phyloP scores from a whole-genome alignment of 2,888 invertebrate genomes.

The Drosophila prostipennis region DNA sequence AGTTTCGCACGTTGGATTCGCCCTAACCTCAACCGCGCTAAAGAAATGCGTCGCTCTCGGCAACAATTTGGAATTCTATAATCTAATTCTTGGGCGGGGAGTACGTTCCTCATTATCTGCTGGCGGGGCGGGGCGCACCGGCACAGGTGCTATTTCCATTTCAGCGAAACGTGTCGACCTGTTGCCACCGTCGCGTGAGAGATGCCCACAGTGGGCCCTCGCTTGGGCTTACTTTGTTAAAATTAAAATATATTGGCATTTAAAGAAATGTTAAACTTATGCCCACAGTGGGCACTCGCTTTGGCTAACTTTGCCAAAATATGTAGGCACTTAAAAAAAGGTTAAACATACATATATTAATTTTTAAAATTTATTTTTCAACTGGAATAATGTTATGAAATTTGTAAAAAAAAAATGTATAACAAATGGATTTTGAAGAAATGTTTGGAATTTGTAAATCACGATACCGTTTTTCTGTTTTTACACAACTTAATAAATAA shows the following conservation, averaged over 20 bases:
- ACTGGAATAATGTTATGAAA: no score
- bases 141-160: slow-evolving; percentile 16
- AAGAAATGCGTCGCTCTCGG: slow-evolving; percentile 10
- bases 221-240: background rate
- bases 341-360: no score
- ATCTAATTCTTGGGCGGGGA: slow-evolving; percentile 10
- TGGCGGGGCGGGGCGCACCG: slow-evolving; percentile 7
- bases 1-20: slow-evolving; percentile 45
- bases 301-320: background rate
- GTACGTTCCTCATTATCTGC: slow-evolving; percentile 1
- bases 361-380: no score
- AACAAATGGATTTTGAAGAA: no score
- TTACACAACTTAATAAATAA: no score
- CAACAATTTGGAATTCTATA: slow-evolving; percentile 25
- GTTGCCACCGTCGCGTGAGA: slow-evolving; percentile 38
- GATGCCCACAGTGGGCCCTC: slow-evolving; percentile 29
- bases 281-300: slow-evolving; percentile 29
- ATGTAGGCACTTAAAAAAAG: no score
- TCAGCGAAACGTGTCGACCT: slow-evolving; percentile 38
- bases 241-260: background rate
- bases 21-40: slow-evolving; percentile 61
- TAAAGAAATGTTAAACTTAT: no score
- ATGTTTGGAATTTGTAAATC: no score
- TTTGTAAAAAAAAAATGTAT: no score
- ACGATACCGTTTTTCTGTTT: no score